These are phyloP conservation scores for Euplagia quadripunctaria DNA, from an alignment of 2,888 invertebrate species.

Conservation along the genomic window DNA sequence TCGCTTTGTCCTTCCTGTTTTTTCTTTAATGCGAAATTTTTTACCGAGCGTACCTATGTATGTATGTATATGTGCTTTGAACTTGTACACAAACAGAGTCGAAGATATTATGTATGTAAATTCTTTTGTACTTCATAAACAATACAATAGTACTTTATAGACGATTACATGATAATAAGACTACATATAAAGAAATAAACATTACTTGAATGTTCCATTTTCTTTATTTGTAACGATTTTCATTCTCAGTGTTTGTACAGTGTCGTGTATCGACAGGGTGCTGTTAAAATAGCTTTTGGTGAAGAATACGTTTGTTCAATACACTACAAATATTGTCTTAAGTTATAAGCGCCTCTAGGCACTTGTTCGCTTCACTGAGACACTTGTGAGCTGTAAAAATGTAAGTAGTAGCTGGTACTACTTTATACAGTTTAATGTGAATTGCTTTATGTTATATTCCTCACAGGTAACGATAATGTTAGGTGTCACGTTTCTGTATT, in stretches of 20 bases:
- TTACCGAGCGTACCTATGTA: too few relatives aligned
- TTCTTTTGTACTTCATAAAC: too few relatives aligned
- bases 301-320: slow-evolving; percentile 57
- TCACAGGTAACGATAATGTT: not conserved
- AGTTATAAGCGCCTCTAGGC: slow-evolving; percentile 60
- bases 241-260: slow-evolving; percentile 44
- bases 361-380: slow-evolving; percentile 33
- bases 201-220: slow-evolving; percentile 15
- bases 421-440: not conserved
- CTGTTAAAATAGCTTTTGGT: slow-evolving; percentile 58
- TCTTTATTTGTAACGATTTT: slow-evolving; percentile 33
- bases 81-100: too few relatives aligned
- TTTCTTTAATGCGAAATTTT: too few relatives aligned
- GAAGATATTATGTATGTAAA: too few relatives aligned
- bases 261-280: slow-evolving; percentile 47
- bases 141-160: too few relatives aligned
- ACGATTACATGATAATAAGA: not conserved
- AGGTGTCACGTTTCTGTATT: not conserved
- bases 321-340: slow-evolving; percentile 68
- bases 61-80: too few relatives aligned
- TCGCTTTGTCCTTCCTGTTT: too few relatives aligned
- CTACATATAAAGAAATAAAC: slow-evolving; percentile 24
- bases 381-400: slow-evolving; percentile 53
- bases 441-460: not conserved
- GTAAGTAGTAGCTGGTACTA: slow-evolving; percentile 18